phyloP scores from a whole-genome alignment of 2,888 invertebrate genomes.

The Laothoe populi region DNA sequence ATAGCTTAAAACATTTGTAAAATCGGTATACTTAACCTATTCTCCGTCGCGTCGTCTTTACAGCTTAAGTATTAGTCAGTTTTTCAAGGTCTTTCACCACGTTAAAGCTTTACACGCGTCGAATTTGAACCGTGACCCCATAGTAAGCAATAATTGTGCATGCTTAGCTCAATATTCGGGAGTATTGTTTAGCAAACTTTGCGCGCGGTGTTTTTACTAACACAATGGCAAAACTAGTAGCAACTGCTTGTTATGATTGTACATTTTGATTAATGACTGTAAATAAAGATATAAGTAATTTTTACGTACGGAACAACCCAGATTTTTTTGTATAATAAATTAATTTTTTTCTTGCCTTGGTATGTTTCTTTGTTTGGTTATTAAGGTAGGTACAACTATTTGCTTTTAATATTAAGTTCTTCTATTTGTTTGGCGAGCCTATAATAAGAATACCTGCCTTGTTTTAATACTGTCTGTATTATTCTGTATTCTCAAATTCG shows the following conservation, averaged over 20 bases:
- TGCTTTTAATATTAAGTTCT: no score
- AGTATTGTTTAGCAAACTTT: conserved; percentile 52
- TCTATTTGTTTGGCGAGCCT: no score
- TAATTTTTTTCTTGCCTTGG: background rate
- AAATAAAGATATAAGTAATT: conserved; percentile 52
- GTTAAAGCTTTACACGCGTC: conserved; percentile 37
- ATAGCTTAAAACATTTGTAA: background rate
- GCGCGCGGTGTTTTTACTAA: conserved; percentile 27
- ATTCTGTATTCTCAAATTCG: no score
- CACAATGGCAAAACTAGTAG: conserved; percentile 31
- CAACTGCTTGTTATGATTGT: conserved; percentile 35
- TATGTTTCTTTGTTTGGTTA: no score
- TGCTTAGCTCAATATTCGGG: conserved; percentile 37
- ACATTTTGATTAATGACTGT: conserved; percentile 49
- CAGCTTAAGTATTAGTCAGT: background rate
- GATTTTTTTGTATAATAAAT: background rate
- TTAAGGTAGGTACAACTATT: no score
- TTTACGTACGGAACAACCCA: conserved; percentile 29
- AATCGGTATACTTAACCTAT: background rate
- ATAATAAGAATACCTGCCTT: no score
- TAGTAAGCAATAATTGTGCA: conserved; percentile 28
- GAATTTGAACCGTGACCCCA: conserved; percentile 28
- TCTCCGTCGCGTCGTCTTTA: background rate
- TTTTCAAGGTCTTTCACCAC: conserved; percentile 5
- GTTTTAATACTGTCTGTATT: no score